Evolutionary conservation across 2,888 invertebrate genomes (phyloP).

Genomic region (Muscina levida): DNA sequence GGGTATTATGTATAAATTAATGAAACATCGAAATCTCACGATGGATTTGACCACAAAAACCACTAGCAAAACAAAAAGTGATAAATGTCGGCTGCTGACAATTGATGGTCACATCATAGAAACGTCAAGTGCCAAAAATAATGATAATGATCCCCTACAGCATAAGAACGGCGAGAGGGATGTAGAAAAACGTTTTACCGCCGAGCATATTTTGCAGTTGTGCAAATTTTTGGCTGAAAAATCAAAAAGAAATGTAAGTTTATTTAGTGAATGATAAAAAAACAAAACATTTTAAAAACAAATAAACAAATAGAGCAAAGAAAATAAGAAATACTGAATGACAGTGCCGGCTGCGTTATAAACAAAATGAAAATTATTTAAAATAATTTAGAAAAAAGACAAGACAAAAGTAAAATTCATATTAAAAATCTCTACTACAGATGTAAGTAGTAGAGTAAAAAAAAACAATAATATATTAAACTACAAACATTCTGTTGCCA

Average conservation of each 20-base stretch:
- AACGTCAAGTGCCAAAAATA: constrained; percentile 68
- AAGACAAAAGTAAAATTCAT: no score
- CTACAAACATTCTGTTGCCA: no score
- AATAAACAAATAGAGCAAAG: constrained; percentile 10
- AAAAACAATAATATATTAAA: no score
- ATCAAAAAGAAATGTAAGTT: constrained; percentile 73
- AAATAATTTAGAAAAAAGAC: no score
- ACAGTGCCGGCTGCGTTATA: no score
- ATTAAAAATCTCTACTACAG: no score
- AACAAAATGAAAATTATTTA: no score
- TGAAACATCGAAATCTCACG: constrained; percentile 71
- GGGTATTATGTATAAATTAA: constrained; percentile 76
- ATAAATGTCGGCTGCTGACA: constrained; percentile 50
- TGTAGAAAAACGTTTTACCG: constrained; percentile 71
- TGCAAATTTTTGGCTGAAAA: constrained; percentile 77
- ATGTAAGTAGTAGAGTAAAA: no score
- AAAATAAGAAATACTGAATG: no score
- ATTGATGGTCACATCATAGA: constrained; percentile 8
- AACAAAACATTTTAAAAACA: background rate
- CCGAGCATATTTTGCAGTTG: constrained; percentile 73
- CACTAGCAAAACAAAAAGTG: constrained; percentile 56
- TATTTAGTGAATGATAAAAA: background rate
- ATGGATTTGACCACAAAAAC: constrained; percentile 66
- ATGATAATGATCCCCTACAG: constrained; percentile 41
- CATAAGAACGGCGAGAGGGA: constrained; percentile 35